phyloP scores from a whole-genome alignment of 2,113 vertebrate species.

The Cnemophilus loriae region DNA sequence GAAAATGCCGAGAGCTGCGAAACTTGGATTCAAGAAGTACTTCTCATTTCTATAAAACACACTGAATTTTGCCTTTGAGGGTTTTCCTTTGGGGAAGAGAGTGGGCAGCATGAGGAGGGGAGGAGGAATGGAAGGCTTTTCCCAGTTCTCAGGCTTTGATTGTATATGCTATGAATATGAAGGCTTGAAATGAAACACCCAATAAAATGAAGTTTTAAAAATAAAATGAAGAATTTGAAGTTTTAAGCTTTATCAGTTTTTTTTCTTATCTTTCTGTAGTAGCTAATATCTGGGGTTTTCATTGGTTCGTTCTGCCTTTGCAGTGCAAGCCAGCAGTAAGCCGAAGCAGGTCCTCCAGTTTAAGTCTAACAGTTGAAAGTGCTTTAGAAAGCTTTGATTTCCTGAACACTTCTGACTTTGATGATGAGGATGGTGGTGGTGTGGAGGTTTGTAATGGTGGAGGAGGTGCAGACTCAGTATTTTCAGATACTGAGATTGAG shows the following conservation, averaged over 20 bases:
- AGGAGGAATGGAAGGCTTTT: not conserved
- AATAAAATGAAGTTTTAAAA: slow-evolving; percentile 57
- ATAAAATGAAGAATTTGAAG: slow-evolving; percentile 36
- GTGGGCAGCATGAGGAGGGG: not conserved
- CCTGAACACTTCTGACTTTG: slow-evolving; percentile 98
- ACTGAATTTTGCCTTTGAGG: not conserved
- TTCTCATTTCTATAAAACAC: not conserved
- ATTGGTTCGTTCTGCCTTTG: slow-evolving; percentile 69
- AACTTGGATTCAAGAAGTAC: not conserved
- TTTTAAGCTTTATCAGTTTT: slow-evolving; percentile 26
- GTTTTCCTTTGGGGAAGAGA: not conserved
- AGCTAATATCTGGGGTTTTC: slow-evolving; percentile 58
- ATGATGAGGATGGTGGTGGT: slow-evolving; percentile 90
- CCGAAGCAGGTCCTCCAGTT: slow-evolving; percentile 91
- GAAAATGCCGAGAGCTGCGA: fast-evolving
- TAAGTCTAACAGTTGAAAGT: slow-evolving; percentile 95
- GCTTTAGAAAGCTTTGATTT: slow-evolving; percentile 99
- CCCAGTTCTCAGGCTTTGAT: not conserved
- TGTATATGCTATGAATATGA: slow-evolving; percentile 52
- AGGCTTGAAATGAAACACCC: slow-evolving; percentile 49
- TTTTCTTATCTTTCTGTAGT: slow-evolving; percentile 14
- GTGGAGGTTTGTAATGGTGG: slow-evolving; percentile 72
- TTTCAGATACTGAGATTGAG: slow-evolving; percentile 86
- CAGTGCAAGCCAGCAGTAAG: slow-evolving; percentile 89
- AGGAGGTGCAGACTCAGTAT: slow-evolving; percentile 80